These are phyloP conservation scores for Bradypodion pumilum DNA, from an alignment of 2,797 vertebrate genomes.

Conservation along the genomic window DNA sequence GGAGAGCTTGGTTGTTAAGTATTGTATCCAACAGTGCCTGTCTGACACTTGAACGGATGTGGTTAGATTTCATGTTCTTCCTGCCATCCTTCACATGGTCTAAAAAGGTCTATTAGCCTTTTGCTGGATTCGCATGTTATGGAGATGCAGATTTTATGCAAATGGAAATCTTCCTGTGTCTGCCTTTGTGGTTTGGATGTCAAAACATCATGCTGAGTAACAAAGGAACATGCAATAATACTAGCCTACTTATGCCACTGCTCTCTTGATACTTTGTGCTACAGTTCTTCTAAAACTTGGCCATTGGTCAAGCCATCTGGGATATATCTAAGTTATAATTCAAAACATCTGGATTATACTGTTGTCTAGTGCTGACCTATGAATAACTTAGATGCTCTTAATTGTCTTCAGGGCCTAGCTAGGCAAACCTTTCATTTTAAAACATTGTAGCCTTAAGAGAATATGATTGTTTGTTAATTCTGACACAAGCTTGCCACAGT, in stretches of 20 bases:
- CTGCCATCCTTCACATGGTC: neutral
- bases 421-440: too few species aligned
- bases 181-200: neutral
- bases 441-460: too few species aligned
- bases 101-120: neutral
- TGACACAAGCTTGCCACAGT: too few species aligned
- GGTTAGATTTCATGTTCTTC: neutral
- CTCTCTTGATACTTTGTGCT: neutral
- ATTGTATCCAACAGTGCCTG: neutral
- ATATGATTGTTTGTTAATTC: too few species aligned
- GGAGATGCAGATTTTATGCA: neutral
- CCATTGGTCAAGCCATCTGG: neutral
- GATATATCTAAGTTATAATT: neutral
- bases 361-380: too few species aligned
- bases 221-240: neutral
- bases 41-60: neutral
- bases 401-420: too few species aligned
- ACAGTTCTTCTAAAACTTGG: neutral
- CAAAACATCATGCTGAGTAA: neutral
- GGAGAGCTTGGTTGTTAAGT: neutral
- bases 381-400: too few species aligned
- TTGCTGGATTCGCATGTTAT: neutral
- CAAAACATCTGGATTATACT: neutral
- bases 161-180: neutral
- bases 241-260: neutral